Evolutionary conservation across 1,140 invertebrate genomes (phyloP).

Genomic region (Schmidtea mediterranea): DNA sequence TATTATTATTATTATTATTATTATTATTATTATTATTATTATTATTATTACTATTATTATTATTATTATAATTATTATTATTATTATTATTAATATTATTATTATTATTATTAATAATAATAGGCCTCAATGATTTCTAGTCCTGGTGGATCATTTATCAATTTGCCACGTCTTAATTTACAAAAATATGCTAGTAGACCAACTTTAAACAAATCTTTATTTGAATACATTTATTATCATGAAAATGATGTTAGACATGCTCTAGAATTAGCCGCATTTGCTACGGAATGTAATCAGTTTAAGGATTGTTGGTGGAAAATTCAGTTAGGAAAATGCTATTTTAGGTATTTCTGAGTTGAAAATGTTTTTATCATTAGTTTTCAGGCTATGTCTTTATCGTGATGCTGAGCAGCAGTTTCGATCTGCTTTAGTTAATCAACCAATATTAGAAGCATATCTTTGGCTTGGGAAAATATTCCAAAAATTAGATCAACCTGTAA

Average conservation of each 20-base stretch:
- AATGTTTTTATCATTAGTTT: constrained; percentile 3
- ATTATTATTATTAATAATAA: too few species aligned
- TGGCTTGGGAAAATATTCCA: constrained; percentile 46
- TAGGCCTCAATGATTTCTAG: constrained; percentile 53
- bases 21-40: too few species aligned
- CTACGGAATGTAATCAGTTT: constrained; percentile 36
- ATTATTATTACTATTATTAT: too few species aligned
- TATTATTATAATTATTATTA: too few species aligned
- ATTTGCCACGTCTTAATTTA: constrained; percentile 59
- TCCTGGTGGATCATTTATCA: constrained; percentile 50
- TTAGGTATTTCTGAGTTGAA: constrained; percentile 23
- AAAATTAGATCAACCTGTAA: constrained; percentile 63
- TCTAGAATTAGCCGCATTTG: constrained; percentile 56
- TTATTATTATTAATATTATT: too few species aligned
- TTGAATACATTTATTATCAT: constrained; percentile 75
- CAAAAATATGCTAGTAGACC: constrained; percentile 52
- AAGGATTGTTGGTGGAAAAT: constrained; percentile 96
- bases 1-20: too few species aligned
- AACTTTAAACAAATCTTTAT: constrained; percentile 50
- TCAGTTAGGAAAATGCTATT: constrained; percentile 71
- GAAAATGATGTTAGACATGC: constrained; percentile 63
- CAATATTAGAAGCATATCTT: constrained; percentile 42
- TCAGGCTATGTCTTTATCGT: constrained; percentile 48
- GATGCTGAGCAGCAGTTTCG: constrained; percentile 70
- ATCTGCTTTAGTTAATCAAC: constrained; percentile 47